These are phyloP conservation scores for Hemaris fuciformis DNA, from an alignment of 2,888 invertebrate genomes.

Conservation along the genomic window DNA sequence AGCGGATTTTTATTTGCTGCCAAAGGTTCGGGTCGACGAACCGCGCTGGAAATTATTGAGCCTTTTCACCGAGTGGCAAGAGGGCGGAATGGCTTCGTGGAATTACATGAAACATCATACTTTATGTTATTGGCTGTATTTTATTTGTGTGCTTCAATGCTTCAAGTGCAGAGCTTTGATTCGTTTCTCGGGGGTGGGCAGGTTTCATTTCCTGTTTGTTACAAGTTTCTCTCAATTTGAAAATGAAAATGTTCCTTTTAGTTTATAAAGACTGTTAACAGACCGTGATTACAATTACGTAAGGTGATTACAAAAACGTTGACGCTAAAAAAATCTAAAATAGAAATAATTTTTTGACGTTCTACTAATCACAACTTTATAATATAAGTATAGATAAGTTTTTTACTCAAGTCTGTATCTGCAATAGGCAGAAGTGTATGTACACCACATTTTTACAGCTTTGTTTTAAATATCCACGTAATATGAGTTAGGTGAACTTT, in stretches of 20 bases:
- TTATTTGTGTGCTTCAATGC: neutral
- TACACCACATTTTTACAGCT: no score
- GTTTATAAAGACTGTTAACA: no score
- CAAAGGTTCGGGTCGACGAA: neutral
- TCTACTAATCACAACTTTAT: no score
- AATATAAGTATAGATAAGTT: no score
- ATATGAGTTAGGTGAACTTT: no score
- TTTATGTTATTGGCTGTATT: neutral
- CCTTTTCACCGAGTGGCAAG: neutral
- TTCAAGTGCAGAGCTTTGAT: neutral
- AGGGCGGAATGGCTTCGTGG: neutral
- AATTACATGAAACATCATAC: neutral
- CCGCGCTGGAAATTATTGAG: neutral
- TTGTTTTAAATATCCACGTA: no score
- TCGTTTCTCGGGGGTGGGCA: neutral
- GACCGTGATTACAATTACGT: no score
- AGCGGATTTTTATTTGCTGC: conserved; percentile 6
- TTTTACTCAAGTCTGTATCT: no score
- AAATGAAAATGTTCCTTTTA: neutral
- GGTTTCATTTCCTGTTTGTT: neutral
- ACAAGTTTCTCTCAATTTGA: neutral
- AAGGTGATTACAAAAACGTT: no score
- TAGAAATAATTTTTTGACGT: no score
- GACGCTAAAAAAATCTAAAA: no score
- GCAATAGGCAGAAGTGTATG: no score